Conservation (phyloP, 1,140 invertebrate species). For the Ostrea denselamellosa region DNA sequence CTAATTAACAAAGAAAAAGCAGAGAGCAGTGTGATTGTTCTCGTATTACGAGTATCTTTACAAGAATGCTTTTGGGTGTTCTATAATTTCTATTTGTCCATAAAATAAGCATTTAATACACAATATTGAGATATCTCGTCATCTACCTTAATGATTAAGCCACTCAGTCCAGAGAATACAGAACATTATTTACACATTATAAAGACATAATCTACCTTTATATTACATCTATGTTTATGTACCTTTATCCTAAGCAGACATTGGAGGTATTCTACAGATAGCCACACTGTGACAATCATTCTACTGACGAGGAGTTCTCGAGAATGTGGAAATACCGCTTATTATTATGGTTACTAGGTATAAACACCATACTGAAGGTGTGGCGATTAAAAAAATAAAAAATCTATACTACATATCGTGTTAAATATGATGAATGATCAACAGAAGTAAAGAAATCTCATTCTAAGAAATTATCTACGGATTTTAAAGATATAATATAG, state of each 20-base stretch:
- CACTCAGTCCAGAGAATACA: too few species aligned
- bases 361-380: not conserved
- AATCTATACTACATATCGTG: not conserved
- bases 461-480: not conserved
- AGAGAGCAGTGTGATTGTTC: too few species aligned
- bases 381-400: not conserved
- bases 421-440: not conserved
- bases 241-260: not conserved
- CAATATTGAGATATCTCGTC: too few species aligned
- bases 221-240: not conserved
- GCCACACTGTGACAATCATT: slow-evolving; percentile 22
- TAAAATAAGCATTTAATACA: too few species aligned
- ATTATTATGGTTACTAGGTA: slow-evolving; percentile 16
- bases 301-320: not conserved
- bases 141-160: too few species aligned
- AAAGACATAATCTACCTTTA: not conserved
- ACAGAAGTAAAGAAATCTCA: not conserved
- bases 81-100: too few species aligned
- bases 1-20: too few species aligned
- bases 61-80: too few species aligned
- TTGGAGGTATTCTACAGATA: not conserved
- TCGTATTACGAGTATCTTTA: too few species aligned
- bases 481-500: not conserved
- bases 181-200: not conserved
- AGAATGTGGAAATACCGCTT: not conserved